Evolutionary conservation across 2,113 vertebrate species (phyloP), one percentile per base, ranked within the genome.

Genomic region (rat (Rattus norvegicus)): DNA sequence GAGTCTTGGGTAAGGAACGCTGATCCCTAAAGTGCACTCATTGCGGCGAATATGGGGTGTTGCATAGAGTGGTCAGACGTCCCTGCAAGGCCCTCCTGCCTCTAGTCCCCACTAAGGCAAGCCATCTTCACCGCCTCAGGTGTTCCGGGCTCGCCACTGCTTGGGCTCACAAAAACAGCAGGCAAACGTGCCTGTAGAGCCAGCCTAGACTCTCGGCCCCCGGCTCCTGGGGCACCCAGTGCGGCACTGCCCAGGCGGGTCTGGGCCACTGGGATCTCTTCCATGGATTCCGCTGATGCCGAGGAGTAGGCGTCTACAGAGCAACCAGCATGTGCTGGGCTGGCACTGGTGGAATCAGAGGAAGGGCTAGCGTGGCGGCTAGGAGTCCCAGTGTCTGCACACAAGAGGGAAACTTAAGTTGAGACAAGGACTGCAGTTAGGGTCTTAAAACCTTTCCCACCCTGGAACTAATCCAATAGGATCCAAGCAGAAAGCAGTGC

Each of bases 211-310:
- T 98, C 98, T 0, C 30, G 0, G 0, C 0, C 22, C 4, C 28
- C 11, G 22, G 91, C 94, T 79, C 11, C 90, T 0, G 77, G 72
- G 47, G 80, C 61, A 0, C n/a, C 98, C 93, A 97, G 93, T 69
- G 98, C 97, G 0, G 98, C 97, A 26, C 99, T 99, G 96, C 99
- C 99, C 70, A 99, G 98, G 80, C 91, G 98, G 61, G 98, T 99
- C 98, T 99, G 98, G 20, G 98, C 98, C 98, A 99, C 99, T 0
- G 99, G 99, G 84, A 99, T 99, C 98, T 99, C 99, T 92, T 99
- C 99, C 99, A 99, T 97, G 87, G 99, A 99, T 95, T 99, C 99
- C 0, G 99, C 98, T 0, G 99, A 99, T 96, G 99, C 99, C 0
- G 99, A 99, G 95, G 99, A 99, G 98, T 98, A 99, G 84, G 99